phyloP scores from a whole-genome alignment of 2,797 vertebrate species.

The Manis javanica region DNA sequence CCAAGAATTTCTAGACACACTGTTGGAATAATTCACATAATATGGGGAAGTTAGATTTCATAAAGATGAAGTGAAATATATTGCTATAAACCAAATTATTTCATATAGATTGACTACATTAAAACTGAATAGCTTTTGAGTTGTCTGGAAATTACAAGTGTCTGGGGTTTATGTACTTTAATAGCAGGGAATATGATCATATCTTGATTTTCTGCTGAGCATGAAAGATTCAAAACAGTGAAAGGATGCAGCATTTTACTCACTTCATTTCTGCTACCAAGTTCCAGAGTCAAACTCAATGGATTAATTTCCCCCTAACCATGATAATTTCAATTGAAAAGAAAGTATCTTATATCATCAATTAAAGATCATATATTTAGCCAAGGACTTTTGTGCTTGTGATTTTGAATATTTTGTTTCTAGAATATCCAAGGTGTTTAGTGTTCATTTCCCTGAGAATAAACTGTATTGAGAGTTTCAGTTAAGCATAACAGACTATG shows the following conservation, averaged over 20 bases:
- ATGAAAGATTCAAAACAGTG: neutral
- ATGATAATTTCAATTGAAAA: neutral
- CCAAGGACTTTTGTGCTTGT: neutral
- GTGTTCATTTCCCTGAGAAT: neutral
- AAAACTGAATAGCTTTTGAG: conserved; percentile 10
- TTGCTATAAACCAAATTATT: conserved; percentile 33
- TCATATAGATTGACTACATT: conserved; percentile 27
- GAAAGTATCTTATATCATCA: neutral
- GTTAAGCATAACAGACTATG: neutral
- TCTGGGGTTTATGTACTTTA: neutral
- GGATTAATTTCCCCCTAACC: neutral
- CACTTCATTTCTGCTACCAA: neutral
- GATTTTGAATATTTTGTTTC: conserved; percentile 21
- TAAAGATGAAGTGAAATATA: neutral
- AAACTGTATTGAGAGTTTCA: neutral
- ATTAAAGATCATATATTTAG: neutral
- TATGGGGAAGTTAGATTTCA: neutral
- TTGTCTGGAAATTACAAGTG: conserved; percentile 48
- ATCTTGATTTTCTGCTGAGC: conserved; percentile 16
- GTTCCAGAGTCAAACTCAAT: neutral
- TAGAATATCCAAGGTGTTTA: neutral
- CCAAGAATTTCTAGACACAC: neutral
- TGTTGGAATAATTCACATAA: neutral
- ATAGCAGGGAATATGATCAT: neutral
- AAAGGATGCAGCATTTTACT: neutral